Evolutionary conservation across 1,140 invertebrate species (phyloP), one percentile per base, ranked within the genome.

Genomic region (Pseudobourletiella spinata): DNA sequence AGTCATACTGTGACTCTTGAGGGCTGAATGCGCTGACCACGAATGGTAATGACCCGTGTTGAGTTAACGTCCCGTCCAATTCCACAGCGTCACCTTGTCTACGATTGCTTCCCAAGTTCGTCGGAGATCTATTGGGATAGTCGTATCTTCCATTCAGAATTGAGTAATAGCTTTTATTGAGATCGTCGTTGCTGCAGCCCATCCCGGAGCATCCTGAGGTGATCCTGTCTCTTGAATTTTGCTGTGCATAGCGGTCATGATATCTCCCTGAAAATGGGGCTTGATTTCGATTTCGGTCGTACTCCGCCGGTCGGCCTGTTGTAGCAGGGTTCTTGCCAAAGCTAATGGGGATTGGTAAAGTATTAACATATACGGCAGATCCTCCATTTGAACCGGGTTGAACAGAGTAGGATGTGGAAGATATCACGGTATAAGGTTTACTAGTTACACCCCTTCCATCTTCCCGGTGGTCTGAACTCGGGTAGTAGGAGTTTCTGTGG

Each of bases 81-180:
- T 22, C 57, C 42, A 25, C 39, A 28, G 24, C 32, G n/a, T 42
- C 54, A 18, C 39, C 50, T 44, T 63, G 26, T 42, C 55, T 63
- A 30, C 51, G 26, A 15, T 3, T n/a, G 30, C 51, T 39, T 26
- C 35, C 39, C 18, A 22, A 25, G 24, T 43, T 26, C 30, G 30
- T 35, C 3, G 26, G 24, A 32, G 35, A 29, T 16, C 54, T 20
- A 18, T 57, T 32, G 22, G 42, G 54, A 30, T 50, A 30, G 32
- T 57, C 55, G n/a, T 48, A 44, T 20, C 51, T 55, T 18, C 55
- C 58, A 58, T 62, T 66, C 11, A 57, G 22, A 14, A 22, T 44
- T 24, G 55, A 66, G 42, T 66, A 59, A 39, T 58, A 61, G 22
- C 22, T 59, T 59, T 55, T 66, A 52, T 51, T 58, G 26, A 62